Evolutionary conservation across 1,140 invertebrate genomes (phyloP), one percentile per base, ranked within the genome.

Genomic region (Drosophila ercepeae): DNA sequence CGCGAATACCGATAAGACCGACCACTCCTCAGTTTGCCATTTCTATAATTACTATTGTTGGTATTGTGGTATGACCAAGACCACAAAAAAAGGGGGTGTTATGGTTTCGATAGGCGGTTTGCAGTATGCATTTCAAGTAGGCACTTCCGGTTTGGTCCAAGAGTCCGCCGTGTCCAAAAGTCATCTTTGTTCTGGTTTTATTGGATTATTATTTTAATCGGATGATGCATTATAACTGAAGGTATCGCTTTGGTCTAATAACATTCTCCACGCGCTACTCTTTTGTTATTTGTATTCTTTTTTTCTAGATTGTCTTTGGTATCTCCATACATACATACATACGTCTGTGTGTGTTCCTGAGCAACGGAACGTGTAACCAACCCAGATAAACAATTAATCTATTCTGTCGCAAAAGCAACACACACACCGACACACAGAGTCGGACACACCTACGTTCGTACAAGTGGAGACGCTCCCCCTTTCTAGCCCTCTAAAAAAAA

Each of bases 301-400:
- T 34, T 5, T 58, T 41, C 9, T 11, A 3, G 2, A 0, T 11
- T 14, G 14, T 5, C 9, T 9, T 39, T 23, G 21, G 19, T 42
- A 18, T 53, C 7, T n/a, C n/a, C n/a, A n/a, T n/a, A n/a, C n/a
- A n/a, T n/a, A n/a, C n/a, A n/a, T n/a, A n/a, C n/a, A n/a, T 2
- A 13, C 19, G 16, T 29, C 14, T 52, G n/a, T 57, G 58, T 60
- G 42, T 61, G 60, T 64, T 64, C 60, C 60, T 53, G 64, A 27
- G 64, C 64, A 67, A 67, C 64, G 48, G 46, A 52, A 68, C 61
- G 60, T 63, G 60, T 61, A 61, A 49, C 16, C 46, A 29, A 53
- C 46, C 21, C 64, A 67, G 60, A 67, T 67, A 67, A 67, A 44
- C 48, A 67, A 67, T 45, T 67, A 67, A 67, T 67, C 57, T 61